Base-by-base conservation (phyloP, 2,113 vertebrate genomes). In the Oryzias celebensis region DNA sequence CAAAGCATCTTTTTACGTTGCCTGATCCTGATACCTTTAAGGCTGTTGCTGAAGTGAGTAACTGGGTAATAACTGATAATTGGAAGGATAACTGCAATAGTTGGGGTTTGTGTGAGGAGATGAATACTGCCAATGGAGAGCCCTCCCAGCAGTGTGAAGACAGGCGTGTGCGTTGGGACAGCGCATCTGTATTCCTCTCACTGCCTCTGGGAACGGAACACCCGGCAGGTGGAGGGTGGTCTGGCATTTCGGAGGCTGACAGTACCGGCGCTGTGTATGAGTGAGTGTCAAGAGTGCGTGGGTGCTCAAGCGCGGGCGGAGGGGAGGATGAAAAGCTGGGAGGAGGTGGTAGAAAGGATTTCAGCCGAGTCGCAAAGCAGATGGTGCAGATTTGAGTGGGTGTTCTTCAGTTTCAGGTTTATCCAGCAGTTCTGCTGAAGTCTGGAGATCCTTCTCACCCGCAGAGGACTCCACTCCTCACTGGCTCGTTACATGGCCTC, bases 361-460 rank as follows among this genome's bases (percentile, higher is more conserved):
- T 78, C 62, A 75, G 71, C 36, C 55, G 68, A 73, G 68, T 65
- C 69, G 77, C 76, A 58, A 65, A 87, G 81, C 88, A 88, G 84
- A 90, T 84, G 81, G 68, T 85, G 75, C 86, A 85, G 82, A 86
- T 86, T 71, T 72, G 84, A 82, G 85, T 84, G 84, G 85, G 87
- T 68, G 84, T 84, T 83, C 62, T 12, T 77, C 64, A 60, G 70
- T 76, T 65, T 80, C 70, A 80, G 73, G 50, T 79, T 82, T 76
- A 80, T 83, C 78, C 82, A 72, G 73, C 73, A 78, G 71, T 63
- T 50, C 44, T 14, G 52, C 63, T 43, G 55, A 67, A 42, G 77
- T 73, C 69, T 66, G 20, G 75, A 77, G 71, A 81, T 81, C 64
- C 66, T 41, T 70, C 71, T 71, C 50, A 45, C 76, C 77, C 68